Evolutionary conservation across 2,888 invertebrate species (phyloP).

Genomic region (Papilio elwesi): DNA sequence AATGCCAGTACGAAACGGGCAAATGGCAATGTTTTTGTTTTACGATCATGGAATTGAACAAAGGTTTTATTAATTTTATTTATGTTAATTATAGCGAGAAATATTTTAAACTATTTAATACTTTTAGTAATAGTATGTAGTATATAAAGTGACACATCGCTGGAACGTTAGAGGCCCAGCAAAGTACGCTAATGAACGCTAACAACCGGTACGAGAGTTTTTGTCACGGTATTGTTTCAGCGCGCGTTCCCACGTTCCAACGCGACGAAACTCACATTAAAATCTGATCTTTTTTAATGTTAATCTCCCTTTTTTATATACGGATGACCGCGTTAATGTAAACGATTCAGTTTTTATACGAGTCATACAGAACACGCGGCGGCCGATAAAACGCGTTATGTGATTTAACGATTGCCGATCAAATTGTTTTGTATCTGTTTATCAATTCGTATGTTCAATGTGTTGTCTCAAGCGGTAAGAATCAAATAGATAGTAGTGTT

Average conservation of each 20-base stretch:
- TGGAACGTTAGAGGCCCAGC: constrained; percentile 38
- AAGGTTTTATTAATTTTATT: not conserved
- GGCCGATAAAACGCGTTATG: constrained; percentile 19
- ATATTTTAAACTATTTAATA: not conserved
- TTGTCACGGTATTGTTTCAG: constrained; percentile 60
- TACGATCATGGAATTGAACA: not conserved
- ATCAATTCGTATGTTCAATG: not conserved
- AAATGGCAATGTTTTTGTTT: constrained; percentile 17
- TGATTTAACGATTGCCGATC: constrained; percentile 28
- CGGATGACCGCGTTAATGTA: constrained; percentile 27
- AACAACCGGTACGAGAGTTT: constrained; percentile 64
- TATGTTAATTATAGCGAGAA: not conserved
- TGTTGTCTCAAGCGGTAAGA: not conserved
- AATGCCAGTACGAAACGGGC: constrained; percentile 20
- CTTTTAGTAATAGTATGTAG: not conserved
- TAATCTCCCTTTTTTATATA: constrained; percentile 29
- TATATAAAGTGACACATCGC: not conserved
- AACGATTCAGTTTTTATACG: constrained; percentile 30
- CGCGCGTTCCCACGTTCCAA: constrained; percentile 63
- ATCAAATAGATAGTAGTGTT: too few species aligned
- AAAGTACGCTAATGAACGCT: constrained; percentile 62
- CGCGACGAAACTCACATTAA: constrained; percentile 46
- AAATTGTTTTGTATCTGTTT: constrained; percentile 23
- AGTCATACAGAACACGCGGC: not conserved
- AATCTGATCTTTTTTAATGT: constrained; percentile 35